Evolutionary conservation across 1,140 invertebrate species (phyloP).

Genomic region (Portunus trituberculatus): DNA sequence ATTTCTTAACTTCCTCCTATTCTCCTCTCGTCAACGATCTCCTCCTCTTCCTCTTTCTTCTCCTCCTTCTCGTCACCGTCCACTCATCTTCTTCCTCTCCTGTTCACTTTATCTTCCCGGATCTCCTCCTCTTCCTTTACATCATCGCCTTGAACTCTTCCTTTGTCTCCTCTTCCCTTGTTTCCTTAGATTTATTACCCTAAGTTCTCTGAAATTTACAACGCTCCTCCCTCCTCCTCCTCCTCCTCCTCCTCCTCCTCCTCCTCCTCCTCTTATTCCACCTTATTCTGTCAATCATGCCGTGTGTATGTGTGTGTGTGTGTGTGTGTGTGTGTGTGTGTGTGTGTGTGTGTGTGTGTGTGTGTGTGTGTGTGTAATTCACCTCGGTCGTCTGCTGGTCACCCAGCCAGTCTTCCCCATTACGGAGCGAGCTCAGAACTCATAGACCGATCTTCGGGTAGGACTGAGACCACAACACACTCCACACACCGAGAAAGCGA

Average conservation of each 20-base stretch:
- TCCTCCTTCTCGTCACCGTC: background rate
- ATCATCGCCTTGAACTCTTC: slow-evolving; percentile 1
- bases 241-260: slow-evolving; percentile 6
- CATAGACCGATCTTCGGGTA: no score
- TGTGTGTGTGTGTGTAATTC: no score
- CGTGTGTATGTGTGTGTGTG: no score
- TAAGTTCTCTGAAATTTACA: background rate
- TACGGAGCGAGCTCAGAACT: no score
- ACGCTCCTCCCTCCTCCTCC: background rate
- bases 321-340: no score
- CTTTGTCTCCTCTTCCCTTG: slow-evolving; percentile 6
- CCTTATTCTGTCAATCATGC: background rate
- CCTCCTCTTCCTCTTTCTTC: background rate
- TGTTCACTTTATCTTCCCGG: background rate
- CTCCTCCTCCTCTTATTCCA: background rate
- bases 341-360: no score
- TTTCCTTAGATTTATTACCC: background rate
- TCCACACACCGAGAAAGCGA: no score
- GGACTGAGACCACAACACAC: no score
- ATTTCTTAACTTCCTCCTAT: background rate
- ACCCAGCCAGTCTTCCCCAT: no score
- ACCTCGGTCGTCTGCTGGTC: no score
- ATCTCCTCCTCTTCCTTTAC: background rate
- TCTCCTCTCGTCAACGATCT: background rate
- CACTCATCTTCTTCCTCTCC: background rate